A percentile compares a stretch with the other conserved stretches of the same genome.
Evolutionary conservation across 2,113 vertebrate genomes (phyloP).

Genomic region (Murina feae): DNA sequence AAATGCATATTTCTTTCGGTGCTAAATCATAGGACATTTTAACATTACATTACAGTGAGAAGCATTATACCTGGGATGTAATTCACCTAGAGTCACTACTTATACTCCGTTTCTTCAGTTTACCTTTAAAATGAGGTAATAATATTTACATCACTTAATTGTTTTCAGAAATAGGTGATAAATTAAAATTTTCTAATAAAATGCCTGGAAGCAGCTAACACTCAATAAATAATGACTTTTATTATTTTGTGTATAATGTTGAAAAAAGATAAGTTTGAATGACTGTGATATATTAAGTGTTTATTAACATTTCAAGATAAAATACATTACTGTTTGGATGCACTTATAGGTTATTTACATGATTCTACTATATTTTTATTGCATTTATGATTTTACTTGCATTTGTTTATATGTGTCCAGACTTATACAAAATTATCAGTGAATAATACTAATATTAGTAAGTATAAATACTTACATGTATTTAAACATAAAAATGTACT

Average conservation of each 20-base stretch:
- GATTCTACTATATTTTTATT: neutral
- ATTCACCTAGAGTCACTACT: neutral
- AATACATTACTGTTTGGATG: neutral
- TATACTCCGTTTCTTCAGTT: neutral
- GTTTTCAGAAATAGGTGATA: neutral
- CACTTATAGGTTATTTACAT: neutral
- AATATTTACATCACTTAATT: neutral
- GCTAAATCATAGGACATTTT: neutral
- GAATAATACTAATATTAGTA: neutral
- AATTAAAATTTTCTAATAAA: neutral
- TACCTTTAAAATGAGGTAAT: neutral
- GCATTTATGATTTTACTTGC: neutral
- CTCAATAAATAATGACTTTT: neutral
- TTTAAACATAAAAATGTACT: neutral
- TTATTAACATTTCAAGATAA: neutral
- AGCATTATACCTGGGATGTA: neutral
- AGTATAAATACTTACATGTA: neutral
- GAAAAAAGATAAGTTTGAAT: neutral
- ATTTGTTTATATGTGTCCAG: neutral
- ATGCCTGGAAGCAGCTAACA: neutral
- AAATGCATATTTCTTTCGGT: neutral
- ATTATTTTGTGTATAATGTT: neutral
- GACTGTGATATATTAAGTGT: neutral
- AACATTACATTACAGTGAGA: neutral
- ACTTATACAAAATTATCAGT: neutral